Base-by-base conservation (phyloP, 2,113 vertebrate genomes). In the Pelodiscus sinensis region DNA sequence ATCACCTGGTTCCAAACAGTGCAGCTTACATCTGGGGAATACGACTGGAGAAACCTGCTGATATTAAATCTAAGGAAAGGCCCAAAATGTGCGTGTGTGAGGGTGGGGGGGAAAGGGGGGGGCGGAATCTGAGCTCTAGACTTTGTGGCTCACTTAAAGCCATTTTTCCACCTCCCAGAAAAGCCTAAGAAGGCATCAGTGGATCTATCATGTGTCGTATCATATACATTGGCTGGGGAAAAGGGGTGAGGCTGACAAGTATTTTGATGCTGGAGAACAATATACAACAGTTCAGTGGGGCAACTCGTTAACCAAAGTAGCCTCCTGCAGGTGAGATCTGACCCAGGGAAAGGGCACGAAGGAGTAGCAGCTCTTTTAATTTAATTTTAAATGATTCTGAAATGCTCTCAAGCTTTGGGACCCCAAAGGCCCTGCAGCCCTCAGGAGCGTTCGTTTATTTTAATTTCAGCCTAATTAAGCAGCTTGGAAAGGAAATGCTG, bases 31-130 rank as follows among this genome's bases (percentile, higher is more conserved):
- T 75, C 71, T 75, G 35, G 71, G 35, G 24, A 14, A 44, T 13
- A 7, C 11, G 22, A 24, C 50, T 50, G 38, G 50, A 5, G 38
- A 50, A 44, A 75, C 73, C 38, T 14, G 21, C 73, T 75, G 44
- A 44, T 50, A 75, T 21, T 75, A 10, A 75, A 75, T 50, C 22
- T 25, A 50, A 22, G 38, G 21, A 75, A 44, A 75, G 21, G 38
- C 38, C 73, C 73, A 50, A 75, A 19, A 12, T 29, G 58, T 44
- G 44, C 6, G 44, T 44, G 44, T 44, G 44, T 44, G 44, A 44
- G 44, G 44, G 27, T 9, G 27, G 6, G 13, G 2, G 1, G 62
- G 14, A 5, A 5, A 44, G 31, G 2, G 3, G 62, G 11, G 25
- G 25, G 12, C 6, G 18, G 35, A 12, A 38, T 44, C 38, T 25